These are phyloP conservation scores for Ceuthmochares aereus DNA, from an alignment of 2,113 vertebrate species.

Conservation along the genomic window DNA sequence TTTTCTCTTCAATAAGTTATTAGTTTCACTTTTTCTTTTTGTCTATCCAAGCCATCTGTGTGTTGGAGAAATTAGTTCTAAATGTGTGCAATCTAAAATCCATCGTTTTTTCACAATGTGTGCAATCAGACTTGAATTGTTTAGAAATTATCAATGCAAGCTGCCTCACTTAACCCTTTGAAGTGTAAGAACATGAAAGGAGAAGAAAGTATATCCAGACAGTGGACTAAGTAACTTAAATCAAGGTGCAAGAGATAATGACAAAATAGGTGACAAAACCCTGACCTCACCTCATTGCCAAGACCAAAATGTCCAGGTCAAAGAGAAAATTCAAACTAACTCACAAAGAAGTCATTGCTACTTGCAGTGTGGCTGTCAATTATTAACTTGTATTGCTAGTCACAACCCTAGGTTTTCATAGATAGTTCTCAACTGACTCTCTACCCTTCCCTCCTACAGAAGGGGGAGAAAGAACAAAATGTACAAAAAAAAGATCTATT, in stretches of 20 bases:
- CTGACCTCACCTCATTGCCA: background rate
- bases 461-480: background rate
- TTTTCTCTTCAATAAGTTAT: slow-evolving; percentile 13
- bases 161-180: background rate
- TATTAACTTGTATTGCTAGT: background rate
- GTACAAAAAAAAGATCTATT: background rate
- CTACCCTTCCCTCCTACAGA: background rate
- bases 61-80: slow-evolving; percentile 36
- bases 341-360: background rate
- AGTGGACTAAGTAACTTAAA: background rate
- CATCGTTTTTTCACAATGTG: slow-evolving; percentile 21
- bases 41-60: slow-evolving; percentile 22
- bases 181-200: background rate
- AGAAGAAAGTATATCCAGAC: background rate
- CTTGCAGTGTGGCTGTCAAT: background rate
- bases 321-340: background rate
- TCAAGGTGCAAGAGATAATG: background rate
- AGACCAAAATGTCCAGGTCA: background rate
- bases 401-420: background rate
- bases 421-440: background rate
- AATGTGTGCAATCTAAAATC: slow-evolving; percentile 13
- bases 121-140: slow-evolving; percentile 33
- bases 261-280: background rate
- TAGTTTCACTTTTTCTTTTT: slow-evolving; percentile 21
- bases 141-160: slow-evolving; percentile 6